Base-by-base conservation (phyloP, 2,888 invertebrate genomes). In the Lasioglossum vierecki region DNA sequence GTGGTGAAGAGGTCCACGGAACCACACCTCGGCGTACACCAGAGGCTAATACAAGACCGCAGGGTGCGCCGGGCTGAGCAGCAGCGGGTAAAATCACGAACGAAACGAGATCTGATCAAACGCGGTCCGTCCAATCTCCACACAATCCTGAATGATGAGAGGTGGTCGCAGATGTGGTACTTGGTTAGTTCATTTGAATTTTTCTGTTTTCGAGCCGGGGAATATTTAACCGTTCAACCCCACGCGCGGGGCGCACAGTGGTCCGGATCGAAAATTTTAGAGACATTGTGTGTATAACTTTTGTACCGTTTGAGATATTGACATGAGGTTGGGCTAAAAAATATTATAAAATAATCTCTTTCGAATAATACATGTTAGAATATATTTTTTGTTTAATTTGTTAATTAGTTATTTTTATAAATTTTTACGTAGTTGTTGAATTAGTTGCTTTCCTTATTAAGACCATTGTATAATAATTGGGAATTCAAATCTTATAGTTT, bases 151-250 rank as follows among this genome's bases (percentile, higher is more conserved):
- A 97, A 97, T 94, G 99, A 99, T 95, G 98, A 98, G 53, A 97
- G 98, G 95, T 99, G 99, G 99, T 97, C 97, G 57, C 97, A 97
- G 91, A 99, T 99, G 99, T 99, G 99, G 99, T 99, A 99, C 96
- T 96, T 99, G 97, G 99, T 99, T 96, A 97, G 98, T 86, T 66
- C 30, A 66, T 35, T 71, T 76, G 35, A 13, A 53, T 46, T 63
- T 71, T 30, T 35, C 15, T 18, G 4, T 6, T 75, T 15, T 41
- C 22, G 1, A 22, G 0, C 41, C 11, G 22, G n/a, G 13, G 39
- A 70, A n/a, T 22, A 35, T 66, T 66, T 66, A 18, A 22, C 18
- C 11, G 41, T 5, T 63, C 35, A 22, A 68, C 4, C 35, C 18
- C 0, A 6, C 18, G 30, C 35, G 63, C 9, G 11, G 35, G 35